phyloP scores from a whole-genome alignment of 2,888 invertebrate species.

The Protophormia terraenovae region DNA sequence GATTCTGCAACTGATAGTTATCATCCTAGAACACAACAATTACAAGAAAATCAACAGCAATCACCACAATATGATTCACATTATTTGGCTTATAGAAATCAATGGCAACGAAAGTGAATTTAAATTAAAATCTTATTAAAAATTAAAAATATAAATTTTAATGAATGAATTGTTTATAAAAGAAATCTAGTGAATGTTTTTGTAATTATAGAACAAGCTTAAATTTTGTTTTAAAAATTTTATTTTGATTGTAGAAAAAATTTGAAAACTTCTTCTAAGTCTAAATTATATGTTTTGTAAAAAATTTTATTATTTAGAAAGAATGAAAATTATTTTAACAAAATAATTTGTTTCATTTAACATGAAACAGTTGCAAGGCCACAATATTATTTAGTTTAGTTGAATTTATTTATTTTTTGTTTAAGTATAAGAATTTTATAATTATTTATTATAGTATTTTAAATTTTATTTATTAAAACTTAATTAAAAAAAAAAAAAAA shows the following conservation, averaged over 20 bases:
- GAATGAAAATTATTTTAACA: neutral
- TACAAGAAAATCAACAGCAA: conserved; percentile 58
- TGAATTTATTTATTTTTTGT: neutral
- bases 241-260: conserved; percentile 21
- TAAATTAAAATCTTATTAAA: too few relatives aligned
- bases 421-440: neutral
- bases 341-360: neutral
- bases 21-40: conserved; percentile 68
- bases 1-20: conserved; percentile 75
- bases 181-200: neutral
- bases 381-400: conserved; percentile 37
- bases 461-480: conserved; percentile 40
- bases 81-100: conserved; percentile 79
- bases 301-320: neutral
- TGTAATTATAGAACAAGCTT: neutral
- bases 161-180: too few relatives aligned
- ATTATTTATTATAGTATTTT: conserved; percentile 38
- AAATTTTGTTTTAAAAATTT: conserved; percentile 65
- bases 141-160: too few relatives aligned
- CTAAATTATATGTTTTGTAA: conserved; percentile 33
- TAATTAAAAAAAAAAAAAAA: neutral
- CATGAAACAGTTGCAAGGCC: neutral
- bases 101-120: conserved; percentile 74
- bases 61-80: conserved; percentile 74
- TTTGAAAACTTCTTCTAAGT: neutral